These are phyloP conservation scores for Gadopsis bispinosus DNA, from an alignment of 2,797 vertebrate species.

Conservation along the genomic window DNA sequence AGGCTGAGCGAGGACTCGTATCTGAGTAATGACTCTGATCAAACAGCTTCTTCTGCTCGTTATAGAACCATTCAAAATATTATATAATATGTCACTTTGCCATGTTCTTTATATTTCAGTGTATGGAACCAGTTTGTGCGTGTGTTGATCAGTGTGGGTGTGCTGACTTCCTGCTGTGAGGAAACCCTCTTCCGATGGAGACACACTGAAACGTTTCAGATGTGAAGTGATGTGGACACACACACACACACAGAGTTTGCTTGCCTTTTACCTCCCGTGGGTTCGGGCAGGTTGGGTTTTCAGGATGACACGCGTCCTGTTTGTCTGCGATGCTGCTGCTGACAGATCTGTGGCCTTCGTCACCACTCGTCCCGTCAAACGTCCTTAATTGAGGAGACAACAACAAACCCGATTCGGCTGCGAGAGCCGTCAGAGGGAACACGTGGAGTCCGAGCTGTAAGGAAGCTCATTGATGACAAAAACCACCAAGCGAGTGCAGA, in stretches of 20 bases:
- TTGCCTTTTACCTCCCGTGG: slow-evolving; percentile 10
- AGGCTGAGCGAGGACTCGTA: not conserved
- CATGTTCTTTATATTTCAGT: not conserved
- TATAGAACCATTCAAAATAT: no score
- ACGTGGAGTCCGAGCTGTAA: slow-evolving; percentile 9
- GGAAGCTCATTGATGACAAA: not conserved
- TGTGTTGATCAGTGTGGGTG: slow-evolving; percentile 48
- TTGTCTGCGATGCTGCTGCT: not conserved
- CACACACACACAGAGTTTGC: slow-evolving; percentile 2
- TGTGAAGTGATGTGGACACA: slow-evolving; percentile 42
- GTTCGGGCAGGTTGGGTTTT: slow-evolving; percentile 14
- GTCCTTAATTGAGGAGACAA: slow-evolving; percentile 6
- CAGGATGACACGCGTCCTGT: not conserved
- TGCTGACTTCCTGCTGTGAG: slow-evolving; percentile 73
- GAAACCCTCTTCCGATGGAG: slow-evolving; percentile 71
- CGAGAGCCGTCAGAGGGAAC: not conserved
- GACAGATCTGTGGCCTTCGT: slow-evolving; percentile 1
- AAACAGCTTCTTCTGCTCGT: not conserved
- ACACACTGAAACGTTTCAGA: slow-evolving; percentile 58
- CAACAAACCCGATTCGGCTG: not conserved
- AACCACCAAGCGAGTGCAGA: not conserved
- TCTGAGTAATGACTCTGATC: not conserved
- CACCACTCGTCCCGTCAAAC: slow-evolving; percentile 5
- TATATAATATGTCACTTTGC: not conserved
- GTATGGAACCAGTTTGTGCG: not conserved